These are phyloP conservation scores for Harpagoxenus sublaevis DNA, from an alignment of 2,888 invertebrate species.

Conservation along the genomic window DNA sequence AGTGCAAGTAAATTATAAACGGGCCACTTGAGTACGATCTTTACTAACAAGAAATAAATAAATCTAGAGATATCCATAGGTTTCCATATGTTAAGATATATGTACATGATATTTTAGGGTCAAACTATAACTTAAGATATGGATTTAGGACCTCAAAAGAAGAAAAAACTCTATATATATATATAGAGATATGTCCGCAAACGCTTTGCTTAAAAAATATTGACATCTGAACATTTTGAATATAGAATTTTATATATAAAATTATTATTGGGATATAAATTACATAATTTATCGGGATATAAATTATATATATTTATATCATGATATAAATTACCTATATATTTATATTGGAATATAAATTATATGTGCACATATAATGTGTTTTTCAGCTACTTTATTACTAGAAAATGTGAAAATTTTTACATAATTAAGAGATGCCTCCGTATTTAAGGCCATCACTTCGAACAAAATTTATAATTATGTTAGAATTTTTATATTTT, in stretches of 20 bases:
- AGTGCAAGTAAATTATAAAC: background rate
- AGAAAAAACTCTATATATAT: background rate
- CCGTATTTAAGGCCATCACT: background rate
- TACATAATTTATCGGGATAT: too few species aligned
- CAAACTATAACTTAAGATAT: background rate
- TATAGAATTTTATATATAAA: too few species aligned
- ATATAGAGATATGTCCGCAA: background rate
- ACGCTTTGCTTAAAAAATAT: too few species aligned
- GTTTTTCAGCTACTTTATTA: background rate
- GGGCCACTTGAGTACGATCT: background rate
- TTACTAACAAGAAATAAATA: constrained; percentile 11
- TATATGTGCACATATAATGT: too few species aligned
- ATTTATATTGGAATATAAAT: too few species aligned
- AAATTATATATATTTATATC: too few species aligned
- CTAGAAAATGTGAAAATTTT: background rate
- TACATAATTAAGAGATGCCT: too few species aligned
- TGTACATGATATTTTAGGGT: background rate
- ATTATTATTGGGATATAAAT: too few species aligned
- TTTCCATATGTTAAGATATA: background rate
- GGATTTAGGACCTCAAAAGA: background rate
- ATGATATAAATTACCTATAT: too few species aligned
- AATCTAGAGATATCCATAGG: background rate
- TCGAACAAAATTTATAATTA: background rate
- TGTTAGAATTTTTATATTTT: too few species aligned
- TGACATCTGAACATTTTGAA: too few species aligned